phyloP scores from a whole-genome alignment of 2,888 invertebrate species.

The Glyphotaelius pellucidus region DNA sequence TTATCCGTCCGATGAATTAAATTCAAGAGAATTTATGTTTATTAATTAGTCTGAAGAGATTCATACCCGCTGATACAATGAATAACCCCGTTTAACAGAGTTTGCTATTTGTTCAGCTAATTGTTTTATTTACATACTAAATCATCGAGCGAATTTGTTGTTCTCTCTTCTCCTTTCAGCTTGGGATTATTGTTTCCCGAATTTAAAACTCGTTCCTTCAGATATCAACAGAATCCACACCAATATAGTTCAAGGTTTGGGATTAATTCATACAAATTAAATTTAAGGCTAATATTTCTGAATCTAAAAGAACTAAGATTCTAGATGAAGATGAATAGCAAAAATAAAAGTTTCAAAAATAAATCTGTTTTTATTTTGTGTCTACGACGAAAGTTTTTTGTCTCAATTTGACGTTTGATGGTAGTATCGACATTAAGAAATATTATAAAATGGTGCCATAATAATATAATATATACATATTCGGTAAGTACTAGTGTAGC shows the following conservation, averaged over 20 bases:
- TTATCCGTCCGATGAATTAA: slow-evolving; percentile 13
- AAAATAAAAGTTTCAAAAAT: neutral
- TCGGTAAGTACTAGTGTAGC: too few species aligned
- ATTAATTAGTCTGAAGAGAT: slow-evolving; percentile 25
- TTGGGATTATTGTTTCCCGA: neutral
- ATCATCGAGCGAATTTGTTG: slow-evolving; percentile 15
- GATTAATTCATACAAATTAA: neutral
- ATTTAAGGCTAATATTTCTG: neutral
- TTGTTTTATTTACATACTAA: slow-evolving; percentile 35
- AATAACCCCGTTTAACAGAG: slow-evolving; percentile 35
- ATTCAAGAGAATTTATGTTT: slow-evolving; percentile 18
- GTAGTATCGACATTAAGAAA: too few species aligned
- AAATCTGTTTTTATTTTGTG: too few species aligned
- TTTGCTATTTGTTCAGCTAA: slow-evolving; percentile 35
- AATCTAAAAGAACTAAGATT: neutral
- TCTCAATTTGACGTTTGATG: too few species aligned
- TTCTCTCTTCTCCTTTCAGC: neutral
- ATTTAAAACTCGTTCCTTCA: neutral
- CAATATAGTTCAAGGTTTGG: neutral
- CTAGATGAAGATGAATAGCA: neutral
- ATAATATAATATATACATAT: too few species aligned
- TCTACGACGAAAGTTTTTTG: too few species aligned
- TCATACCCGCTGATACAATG: slow-evolving; percentile 39
- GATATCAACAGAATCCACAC: neutral
- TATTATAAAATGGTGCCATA: too few species aligned